These are phyloP conservation scores for Aelia acuminata DNA, from an alignment of 2,888 invertebrate species.

Conservation along the genomic window DNA sequence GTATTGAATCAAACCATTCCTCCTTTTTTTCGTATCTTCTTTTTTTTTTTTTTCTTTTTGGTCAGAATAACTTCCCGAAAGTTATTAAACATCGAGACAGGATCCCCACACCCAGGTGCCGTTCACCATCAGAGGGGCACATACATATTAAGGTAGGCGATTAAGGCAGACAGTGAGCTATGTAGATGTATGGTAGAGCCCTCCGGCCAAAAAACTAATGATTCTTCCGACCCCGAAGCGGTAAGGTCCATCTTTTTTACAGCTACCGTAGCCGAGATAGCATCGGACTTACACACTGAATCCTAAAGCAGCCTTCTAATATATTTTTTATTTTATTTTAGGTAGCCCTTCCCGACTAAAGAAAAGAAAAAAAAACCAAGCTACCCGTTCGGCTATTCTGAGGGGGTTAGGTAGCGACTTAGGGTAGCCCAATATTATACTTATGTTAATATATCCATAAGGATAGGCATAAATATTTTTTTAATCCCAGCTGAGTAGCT, in stretches of 20 bases:
- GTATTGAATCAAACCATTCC: background rate
- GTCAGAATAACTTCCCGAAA: background rate
- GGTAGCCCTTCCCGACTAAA: constrained; percentile 15
- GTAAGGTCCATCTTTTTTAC: constrained; percentile 45
- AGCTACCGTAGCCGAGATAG: constrained; percentile 40
- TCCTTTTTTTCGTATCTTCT: background rate
- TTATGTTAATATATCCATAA: constrained; percentile 41
- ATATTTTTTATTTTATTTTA: constrained; percentile 51
- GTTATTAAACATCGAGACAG: constrained; percentile 17
- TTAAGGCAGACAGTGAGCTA: constrained; percentile 42
- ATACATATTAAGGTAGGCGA: constrained; percentile 39
- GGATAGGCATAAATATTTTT: constrained; percentile 37
- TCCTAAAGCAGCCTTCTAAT: constrained; percentile 44
- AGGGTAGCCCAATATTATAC: constrained; percentile 44
- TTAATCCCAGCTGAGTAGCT: constrained; percentile 42
- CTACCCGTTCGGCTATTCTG: constrained; percentile 30
- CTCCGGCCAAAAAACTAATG: background rate
- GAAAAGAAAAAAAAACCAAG: background rate
- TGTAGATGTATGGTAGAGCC: constrained; percentile 35
- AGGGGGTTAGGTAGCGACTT: constrained; percentile 2
- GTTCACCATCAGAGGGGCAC: constrained; percentile 6
- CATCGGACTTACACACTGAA: constrained; percentile 41
- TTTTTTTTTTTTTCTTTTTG: background rate
- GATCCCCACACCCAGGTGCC: constrained; percentile 3
- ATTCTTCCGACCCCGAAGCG: constrained; percentile 20